Base-by-base conservation (phyloP, 2,888 invertebrate genomes). In the Melanophora roralis region DNA sequence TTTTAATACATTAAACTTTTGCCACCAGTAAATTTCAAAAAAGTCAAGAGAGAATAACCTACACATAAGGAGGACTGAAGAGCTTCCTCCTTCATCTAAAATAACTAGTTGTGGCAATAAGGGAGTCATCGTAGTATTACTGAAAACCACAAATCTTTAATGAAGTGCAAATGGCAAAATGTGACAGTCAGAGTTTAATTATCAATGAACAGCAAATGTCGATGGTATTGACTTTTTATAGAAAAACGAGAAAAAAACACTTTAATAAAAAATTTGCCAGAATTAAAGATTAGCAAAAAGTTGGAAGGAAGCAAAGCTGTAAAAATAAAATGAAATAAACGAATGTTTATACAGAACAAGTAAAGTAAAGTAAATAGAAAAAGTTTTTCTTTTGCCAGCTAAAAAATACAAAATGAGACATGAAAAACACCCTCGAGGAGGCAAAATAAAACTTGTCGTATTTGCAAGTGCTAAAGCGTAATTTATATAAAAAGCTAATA, bases 101-200 rank as follows among this genome's bases (percentile, higher is more conserved):
- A 34, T 7, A 23, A 27, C 21, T 43, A 21, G 55, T 16, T 23
- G 47, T 9, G 36, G 60, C 14, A 57, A 49, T 62, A 60, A 51
- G 53, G 23, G 38, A 38, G 67, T 32, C 2, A 62, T 40, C 32
- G 47, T 19, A 34, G 49, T 64, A 40, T 49, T 62, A 62, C 76
- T 34, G 49, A 69, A 65, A 78, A 69, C 81, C 77, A 76, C 72
- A 78, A 79, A 78, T 78, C 81, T 74, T 81, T 81, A 81, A 81
- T 81, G 78, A 79, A 75, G 78, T 81, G 81, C 76, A 72, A 81
- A 78, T 81, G 78, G 78, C 78, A 81, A 78, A 81, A 81, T 80
- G 78, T 81, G 81, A 81, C 81, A 81, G 78, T 81, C 76, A 74
- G 73, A 76, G 78, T 79, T 81, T 81, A 81, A 81, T 79, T 79